Conservation (phyloP, 2,888 invertebrate species). For the Antheraea assamensis region DNA sequence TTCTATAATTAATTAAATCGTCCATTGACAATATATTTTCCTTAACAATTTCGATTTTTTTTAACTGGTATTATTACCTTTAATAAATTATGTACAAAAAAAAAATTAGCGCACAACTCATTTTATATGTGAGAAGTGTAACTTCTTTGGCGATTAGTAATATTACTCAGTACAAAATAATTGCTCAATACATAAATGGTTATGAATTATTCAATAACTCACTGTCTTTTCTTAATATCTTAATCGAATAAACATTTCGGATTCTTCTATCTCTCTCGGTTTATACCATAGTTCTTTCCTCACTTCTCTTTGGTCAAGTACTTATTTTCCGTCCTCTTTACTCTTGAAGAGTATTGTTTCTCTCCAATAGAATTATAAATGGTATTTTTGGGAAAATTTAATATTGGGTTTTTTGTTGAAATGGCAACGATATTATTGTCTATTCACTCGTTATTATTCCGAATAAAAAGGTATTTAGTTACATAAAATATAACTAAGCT, state of each 20-base stretch:
- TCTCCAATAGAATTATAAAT: background rate
- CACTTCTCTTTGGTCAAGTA: too few species aligned
- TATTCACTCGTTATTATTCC: background rate
- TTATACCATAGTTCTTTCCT: too few species aligned
- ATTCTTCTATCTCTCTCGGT: too few species aligned
- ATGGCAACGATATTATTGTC: background rate
- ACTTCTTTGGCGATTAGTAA: background rate
- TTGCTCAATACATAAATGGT: too few species aligned
- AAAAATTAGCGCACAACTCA: background rate
- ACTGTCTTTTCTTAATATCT: too few species aligned
- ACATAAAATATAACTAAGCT: background rate
- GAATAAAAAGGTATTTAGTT: background rate
- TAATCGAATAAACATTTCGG: too few species aligned
- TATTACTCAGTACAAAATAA: background rate
- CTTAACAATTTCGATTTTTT: background rate
- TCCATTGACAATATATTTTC: background rate
- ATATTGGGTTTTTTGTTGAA: background rate
- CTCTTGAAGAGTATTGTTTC: too few species aligned
- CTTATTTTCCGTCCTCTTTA: too few species aligned
- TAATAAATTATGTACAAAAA: background rate
- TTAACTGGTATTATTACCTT: background rate
- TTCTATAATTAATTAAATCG: background rate
- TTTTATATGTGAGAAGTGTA: background rate
- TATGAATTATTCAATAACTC: too few species aligned
- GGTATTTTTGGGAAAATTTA: background rate